phyloP scores from a whole-genome alignment of 1,140 invertebrate genomes.

The Melanaphis sacchari region DNA sequence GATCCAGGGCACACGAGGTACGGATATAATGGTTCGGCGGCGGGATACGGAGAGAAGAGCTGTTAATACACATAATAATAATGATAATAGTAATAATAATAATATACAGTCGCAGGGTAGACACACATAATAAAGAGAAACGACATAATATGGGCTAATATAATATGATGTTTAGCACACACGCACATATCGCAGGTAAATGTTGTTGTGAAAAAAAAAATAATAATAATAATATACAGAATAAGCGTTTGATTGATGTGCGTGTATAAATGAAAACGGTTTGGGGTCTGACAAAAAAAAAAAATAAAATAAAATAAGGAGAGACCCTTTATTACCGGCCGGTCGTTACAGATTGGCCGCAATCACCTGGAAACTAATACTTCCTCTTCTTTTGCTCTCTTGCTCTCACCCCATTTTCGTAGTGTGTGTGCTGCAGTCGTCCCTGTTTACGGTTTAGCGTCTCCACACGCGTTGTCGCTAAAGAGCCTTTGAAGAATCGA shows the following conservation, averaged over 20 bases:
- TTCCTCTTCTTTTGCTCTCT: slow-evolving; percentile 53
- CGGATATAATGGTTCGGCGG: slow-evolving; percentile 32
- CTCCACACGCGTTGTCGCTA: background rate
- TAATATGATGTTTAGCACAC: slow-evolving; percentile 56
- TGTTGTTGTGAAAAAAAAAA: slow-evolving; percentile 54
- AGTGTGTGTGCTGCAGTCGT: background rate
- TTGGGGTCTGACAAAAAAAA: slow-evolving; percentile 49
- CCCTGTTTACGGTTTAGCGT: slow-evolving; percentile 5
- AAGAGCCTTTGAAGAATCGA: slow-evolving; percentile 2
- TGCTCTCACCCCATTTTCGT: background rate
- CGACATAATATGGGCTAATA: slow-evolving; percentile 57
- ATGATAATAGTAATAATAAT: slow-evolving; percentile 42
- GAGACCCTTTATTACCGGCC: slow-evolving; percentile 50
- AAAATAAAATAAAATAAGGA: slow-evolving; percentile 16
- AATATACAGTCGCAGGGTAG: slow-evolving; percentile 49
- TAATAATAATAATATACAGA: slow-evolving; percentile 6
- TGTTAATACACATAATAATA: slow-evolving; percentile 53
- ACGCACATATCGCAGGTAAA: slow-evolving; percentile 36
- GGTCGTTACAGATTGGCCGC: slow-evolving; percentile 58
- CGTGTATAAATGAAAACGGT: slow-evolving; percentile 55
- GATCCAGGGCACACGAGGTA: slow-evolving; percentile 42
- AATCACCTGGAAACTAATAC: slow-evolving; percentile 58
- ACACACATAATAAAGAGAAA: slow-evolving; percentile 48
- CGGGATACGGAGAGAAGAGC: slow-evolving; percentile 18
- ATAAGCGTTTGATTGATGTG: slow-evolving; percentile 58